Evolutionary conservation across 2,113 vertebrate genomes (phyloP).

Genomic region (Panthera uncia): DNA sequence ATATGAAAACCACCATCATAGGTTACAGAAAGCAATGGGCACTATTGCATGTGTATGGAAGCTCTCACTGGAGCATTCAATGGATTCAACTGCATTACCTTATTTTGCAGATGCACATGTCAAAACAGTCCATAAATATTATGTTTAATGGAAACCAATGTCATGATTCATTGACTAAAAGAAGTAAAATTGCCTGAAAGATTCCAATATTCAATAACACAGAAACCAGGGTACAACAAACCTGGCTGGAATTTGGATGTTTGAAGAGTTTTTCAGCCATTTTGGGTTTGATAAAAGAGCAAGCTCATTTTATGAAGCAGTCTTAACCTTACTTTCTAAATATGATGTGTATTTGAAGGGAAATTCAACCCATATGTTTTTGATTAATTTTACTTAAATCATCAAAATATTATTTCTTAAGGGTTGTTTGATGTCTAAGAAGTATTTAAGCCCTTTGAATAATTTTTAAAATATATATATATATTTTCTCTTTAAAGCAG

Average conservation of each 20-base stretch:
- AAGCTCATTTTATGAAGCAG: slow-evolving; percentile 42
- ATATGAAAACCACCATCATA: not conserved
- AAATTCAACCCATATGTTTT: slow-evolving; percentile 78
- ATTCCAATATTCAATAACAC: slow-evolving; percentile 10
- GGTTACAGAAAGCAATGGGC: not conserved
- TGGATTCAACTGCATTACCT: not conserved
- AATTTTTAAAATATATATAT: slow-evolving; percentile 64
- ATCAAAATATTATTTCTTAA: slow-evolving; percentile 82
- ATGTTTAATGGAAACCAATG: slow-evolving; percentile 23
- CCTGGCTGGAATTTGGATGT: slow-evolving; percentile 1
- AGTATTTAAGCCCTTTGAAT: slow-evolving; percentile 75
- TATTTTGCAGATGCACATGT: not conserved
- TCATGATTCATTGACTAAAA: slow-evolving; percentile 15
- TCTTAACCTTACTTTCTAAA: slow-evolving; percentile 64
- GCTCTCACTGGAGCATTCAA: not conserved
- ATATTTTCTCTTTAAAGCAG: slow-evolving; percentile 71
- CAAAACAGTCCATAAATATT: not conserved
- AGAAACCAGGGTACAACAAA: not conserved
- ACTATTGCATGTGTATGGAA: not conserved
- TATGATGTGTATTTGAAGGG: slow-evolving; percentile 65
- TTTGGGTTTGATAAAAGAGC: slow-evolving; percentile 60
- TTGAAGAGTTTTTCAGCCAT: slow-evolving; percentile 37
- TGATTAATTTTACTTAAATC: slow-evolving; percentile 79
- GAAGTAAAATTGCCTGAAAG: not conserved
- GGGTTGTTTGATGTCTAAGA: slow-evolving; percentile 78